A percentile compares a stretch with the other conserved stretches of the same genome.
Conservation (phyloP, 2,113 vertebrate genomes). For the Lethenteron camtschaticum region DNA sequence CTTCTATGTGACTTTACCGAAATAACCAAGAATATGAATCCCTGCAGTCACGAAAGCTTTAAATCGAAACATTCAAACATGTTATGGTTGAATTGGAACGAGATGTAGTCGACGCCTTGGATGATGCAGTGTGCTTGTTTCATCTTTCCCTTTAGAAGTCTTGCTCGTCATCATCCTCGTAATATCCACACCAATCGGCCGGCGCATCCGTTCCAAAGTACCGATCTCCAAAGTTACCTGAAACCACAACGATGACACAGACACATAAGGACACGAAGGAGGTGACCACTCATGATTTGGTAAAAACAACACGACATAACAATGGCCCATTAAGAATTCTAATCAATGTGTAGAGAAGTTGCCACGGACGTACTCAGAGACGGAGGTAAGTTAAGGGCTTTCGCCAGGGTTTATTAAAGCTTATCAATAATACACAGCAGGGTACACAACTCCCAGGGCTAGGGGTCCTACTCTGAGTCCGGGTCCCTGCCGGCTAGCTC, state of each 20-base stretch:
- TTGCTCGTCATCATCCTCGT: slow-evolving; percentile 42
- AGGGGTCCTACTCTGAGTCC: too few relatives aligned
- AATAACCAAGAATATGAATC: too few relatives aligned
- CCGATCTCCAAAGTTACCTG: slow-evolving; percentile 68
- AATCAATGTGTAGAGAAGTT: not conserved
- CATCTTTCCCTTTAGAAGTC: not conserved
- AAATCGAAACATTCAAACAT: not conserved
- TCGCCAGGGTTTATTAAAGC: too few relatives aligned
- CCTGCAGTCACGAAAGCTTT: not conserved
- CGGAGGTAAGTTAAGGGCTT: too few relatives aligned
- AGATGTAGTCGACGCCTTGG: not conserved
- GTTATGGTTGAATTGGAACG: not conserved
- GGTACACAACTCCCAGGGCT: too few relatives aligned
- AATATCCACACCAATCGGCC: slow-evolving; percentile 35
- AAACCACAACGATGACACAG: not conserved
- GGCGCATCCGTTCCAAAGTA: slow-evolving; percentile 60
- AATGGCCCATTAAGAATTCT: not conserved
- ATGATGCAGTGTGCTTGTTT: not conserved
- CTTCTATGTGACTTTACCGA: too few relatives aligned
- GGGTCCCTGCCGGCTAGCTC: too few relatives aligned
- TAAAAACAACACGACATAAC: not conserved
- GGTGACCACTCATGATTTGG: not conserved
- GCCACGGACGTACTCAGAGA: not conserved
- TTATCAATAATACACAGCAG: too few relatives aligned
- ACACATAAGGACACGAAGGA: not conserved